A percentile compares a stretch with the other conserved stretches of the same genome.
phyloP scores from a whole-genome alignment of 2,888 invertebrate genomes.

The Sinhomidia bicolor region DNA sequence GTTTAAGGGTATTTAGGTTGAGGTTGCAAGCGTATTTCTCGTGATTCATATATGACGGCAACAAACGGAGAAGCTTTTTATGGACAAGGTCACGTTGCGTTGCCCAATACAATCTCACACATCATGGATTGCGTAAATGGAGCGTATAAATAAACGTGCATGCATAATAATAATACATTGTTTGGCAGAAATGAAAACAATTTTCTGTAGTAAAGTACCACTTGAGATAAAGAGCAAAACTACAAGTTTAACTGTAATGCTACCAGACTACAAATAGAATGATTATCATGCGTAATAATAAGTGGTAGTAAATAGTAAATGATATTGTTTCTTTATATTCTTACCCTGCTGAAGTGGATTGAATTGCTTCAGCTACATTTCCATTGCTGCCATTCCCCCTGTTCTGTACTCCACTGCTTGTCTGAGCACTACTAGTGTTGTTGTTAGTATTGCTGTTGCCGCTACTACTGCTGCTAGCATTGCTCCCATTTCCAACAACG shows the following conservation, averaged over 20 bases:
- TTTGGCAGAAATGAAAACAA: neutral
- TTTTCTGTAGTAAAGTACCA: neutral
- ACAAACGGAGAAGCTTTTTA: neutral
- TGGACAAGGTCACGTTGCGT: constrained; percentile 22
- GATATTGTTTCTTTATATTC: neutral
- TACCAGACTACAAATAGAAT: neutral
- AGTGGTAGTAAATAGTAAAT: neutral
- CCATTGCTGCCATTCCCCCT: neutral
- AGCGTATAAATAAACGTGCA: neutral
- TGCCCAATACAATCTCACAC: neutral
- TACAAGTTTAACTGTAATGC: neutral
- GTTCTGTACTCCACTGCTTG: neutral
- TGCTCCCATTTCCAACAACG: constrained; percentile 43
- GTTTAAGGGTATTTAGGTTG: constrained; percentile 33
- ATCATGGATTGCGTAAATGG: constrained; percentile 2
- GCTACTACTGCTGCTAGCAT: neutral
- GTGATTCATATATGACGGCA: neutral
- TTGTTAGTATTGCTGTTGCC: neutral
- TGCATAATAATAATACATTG: neutral
- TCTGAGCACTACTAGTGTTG: neutral
- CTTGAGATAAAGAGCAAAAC: neutral
- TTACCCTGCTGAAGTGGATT: constrained; percentile 50
- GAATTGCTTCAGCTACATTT: neutral
- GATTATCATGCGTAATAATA: neutral
- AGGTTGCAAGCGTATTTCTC: constrained; percentile 17